Percentiles rank a stretch among this genome's conserved stretches.
phyloP scores from a whole-genome alignment of 2,113 vertebrate species.

The Phaethornis superciliosus region DNA sequence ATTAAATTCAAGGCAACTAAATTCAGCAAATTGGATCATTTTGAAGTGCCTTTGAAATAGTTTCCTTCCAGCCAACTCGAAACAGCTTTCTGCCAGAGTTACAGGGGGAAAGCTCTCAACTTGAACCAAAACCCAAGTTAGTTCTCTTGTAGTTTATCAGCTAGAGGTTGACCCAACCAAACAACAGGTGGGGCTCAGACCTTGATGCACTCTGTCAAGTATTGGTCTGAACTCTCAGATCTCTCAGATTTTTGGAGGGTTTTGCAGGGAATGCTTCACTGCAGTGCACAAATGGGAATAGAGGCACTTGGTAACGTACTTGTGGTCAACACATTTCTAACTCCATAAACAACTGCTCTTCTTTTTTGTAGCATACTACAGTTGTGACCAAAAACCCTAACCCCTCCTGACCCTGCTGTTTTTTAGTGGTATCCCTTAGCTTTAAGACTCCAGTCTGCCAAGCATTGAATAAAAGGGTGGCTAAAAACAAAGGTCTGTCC shows the following conservation, averaged over 20 bases:
- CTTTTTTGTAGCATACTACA: slow-evolving; percentile 15
- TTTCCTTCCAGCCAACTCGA: slow-evolving; percentile 19
- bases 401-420: not conserved
- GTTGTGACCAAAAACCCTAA: slow-evolving; percentile 9
- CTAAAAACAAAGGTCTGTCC: not conserved
- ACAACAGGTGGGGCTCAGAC: not conserved
- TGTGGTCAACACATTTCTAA: slow-evolving; percentile 43
- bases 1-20: not conserved
- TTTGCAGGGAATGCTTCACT: slow-evolving; percentile 6
- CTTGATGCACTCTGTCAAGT: not conserved
- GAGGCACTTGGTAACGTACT: not conserved
- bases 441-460: not conserved
- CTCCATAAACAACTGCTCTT: not conserved
- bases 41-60: slow-evolving; percentile 61
- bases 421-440: not conserved
- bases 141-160: not conserved
- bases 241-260: not conserved
- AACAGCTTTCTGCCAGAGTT: slow-evolving; percentile 28
- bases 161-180: not conserved
- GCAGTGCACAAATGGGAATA: not conserved
- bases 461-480: not conserved
- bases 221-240: not conserved
- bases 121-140: not conserved
- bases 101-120: not conserved
- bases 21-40: slow-evolving; percentile 2